phyloP scores from a whole-genome alignment of 2,888 invertebrate genomes.

The Selenia dentaria region DNA sequence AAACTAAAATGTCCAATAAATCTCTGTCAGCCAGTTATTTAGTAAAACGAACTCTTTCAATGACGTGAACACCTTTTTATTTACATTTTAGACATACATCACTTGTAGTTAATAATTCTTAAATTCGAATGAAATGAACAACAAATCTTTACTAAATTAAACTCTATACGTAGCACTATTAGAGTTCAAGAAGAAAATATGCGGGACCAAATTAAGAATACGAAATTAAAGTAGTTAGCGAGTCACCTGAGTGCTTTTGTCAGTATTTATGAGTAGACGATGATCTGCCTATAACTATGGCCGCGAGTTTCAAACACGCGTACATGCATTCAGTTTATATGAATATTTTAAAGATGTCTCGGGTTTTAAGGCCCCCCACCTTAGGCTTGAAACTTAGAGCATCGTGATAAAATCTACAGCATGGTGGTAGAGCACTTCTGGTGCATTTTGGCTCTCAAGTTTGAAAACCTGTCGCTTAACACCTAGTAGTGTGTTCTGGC shows the following conservation, averaged over 20 bases:
- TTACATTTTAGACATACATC: constrained; percentile 54
- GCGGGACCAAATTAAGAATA: constrained; percentile 37
- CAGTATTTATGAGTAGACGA: too few species aligned
- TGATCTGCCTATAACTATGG: too few species aligned
- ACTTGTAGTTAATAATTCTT: constrained; percentile 48
- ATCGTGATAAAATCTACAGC: too few species aligned
- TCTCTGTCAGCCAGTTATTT: constrained; percentile 45
- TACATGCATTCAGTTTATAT: too few species aligned
- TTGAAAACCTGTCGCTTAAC: too few species aligned
- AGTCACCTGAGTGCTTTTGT: constrained; percentile 68
- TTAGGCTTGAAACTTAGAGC: too few species aligned
- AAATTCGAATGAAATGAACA: constrained; percentile 16
- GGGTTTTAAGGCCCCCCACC: too few species aligned
- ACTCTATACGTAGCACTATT: constrained; percentile 10
- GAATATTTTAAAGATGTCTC: too few species aligned
- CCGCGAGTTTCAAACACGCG: too few species aligned
- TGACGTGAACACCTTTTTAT: constrained; percentile 43
- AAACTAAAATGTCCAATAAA: constrained; percentile 45
- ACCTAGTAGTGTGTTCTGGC: too few species aligned
- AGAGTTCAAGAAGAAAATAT: constrained; percentile 3
- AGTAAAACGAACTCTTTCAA: constrained; percentile 39
- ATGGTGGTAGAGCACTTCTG: too few species aligned
- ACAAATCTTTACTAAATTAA: constrained; percentile 8
- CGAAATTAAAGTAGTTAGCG: constrained; percentile 58
- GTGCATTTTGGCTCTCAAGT: too few species aligned